A percentile compares a stretch with the other conserved stretches of the same genome.
Conservation (phyloP, 2,888 invertebrate species). For the Microctonus hyperodae region DNA sequence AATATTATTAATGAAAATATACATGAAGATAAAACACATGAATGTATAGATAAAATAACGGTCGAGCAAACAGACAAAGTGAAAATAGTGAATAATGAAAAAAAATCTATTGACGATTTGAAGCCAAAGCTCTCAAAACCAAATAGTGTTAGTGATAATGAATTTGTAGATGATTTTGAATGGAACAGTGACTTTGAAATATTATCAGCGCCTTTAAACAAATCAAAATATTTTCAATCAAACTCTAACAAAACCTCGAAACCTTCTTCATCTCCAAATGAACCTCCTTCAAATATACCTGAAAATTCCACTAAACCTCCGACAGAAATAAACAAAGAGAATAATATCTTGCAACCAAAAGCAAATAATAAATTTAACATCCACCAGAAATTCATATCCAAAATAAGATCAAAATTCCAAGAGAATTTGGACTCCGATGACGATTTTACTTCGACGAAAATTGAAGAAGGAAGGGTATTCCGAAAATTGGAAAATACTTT, state of each 20-base stretch:
- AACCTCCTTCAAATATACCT: background rate
- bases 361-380: slow-evolving; percentile 1
- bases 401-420: background rate
- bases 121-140: background rate
- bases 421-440: slow-evolving; percentile 17
- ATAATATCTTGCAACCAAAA: background rate
- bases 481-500: slow-evolving; percentile 29
- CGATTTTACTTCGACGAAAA: slow-evolving; percentile 27
- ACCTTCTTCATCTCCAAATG: background rate
- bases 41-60: too few relatives aligned
- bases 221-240: slow-evolving; percentile 21
- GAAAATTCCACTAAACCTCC: background rate
- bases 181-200: slow-evolving; percentile 48
- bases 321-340: background rate
- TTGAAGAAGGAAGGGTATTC: slow-evolving; percentile 15
- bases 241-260: background rate
- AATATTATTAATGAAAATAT: background rate
- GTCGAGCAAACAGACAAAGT: too few relatives aligned
- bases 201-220: slow-evolving; percentile 6
- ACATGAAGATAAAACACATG: background rate
- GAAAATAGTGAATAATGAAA: background rate
- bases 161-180: slow-evolving; percentile 38
- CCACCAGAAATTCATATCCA: background rate
- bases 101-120: background rate
- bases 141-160: background rate